Percentiles rank a stretch among this genome's conserved stretches.
Evolutionary conservation across 2,888 invertebrate species (phyloP).

Genomic region (Globia sparganii): DNA sequence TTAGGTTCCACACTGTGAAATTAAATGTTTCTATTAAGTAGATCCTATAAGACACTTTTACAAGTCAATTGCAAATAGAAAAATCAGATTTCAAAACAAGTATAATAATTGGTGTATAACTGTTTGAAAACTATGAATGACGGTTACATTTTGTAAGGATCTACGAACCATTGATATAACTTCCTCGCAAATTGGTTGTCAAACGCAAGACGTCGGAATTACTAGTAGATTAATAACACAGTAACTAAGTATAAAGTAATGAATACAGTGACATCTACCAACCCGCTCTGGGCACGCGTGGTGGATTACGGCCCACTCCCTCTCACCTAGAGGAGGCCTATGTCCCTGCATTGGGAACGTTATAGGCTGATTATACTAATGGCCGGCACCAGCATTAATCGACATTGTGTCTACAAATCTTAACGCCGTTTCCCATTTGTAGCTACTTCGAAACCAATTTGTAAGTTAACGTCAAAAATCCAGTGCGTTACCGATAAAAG

Average conservation of each 20-base stretch:
- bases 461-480: constrained; percentile 42
- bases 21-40: no score
- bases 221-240: background rate
- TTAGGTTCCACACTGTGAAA: no score
- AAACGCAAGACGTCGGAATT: background rate
- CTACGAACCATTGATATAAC: background rate
- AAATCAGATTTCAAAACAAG: no score
- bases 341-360: background rate
- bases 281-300: background rate
- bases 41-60: no score
- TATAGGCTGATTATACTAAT: constrained; percentile 1
- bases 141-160: background rate
- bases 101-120: no score
- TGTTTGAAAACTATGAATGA: no score
- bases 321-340: background rate
- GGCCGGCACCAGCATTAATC: background rate
- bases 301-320: background rate
- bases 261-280: background rate
- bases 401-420: background rate
- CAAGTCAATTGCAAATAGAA: no score
- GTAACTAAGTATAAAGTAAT: constrained; percentile 9
- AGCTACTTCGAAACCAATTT: constrained; percentile 56
- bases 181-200: background rate
- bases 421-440: constrained; percentile 17
- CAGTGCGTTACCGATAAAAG: constrained; percentile 57